A percentile compares a stretch with the other conserved stretches of the same genome.
Evolutionary conservation across 2,797 vertebrate genomes (phyloP).

Genomic region (Gambelia wislizenii): DNA sequence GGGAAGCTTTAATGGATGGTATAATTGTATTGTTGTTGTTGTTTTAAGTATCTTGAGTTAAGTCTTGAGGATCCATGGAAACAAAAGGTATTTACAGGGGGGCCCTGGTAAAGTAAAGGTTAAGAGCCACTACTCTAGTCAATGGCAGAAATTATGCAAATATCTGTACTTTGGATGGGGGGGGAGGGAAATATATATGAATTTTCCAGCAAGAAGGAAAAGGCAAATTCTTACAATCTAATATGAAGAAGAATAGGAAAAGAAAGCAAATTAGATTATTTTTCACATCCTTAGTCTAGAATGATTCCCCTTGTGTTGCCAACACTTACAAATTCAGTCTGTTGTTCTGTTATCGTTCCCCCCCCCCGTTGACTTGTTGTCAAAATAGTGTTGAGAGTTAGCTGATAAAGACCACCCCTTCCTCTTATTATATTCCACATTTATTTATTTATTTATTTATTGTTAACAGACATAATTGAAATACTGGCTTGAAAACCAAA

Average conservation of each 20-base stretch:
- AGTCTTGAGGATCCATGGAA: too few species aligned
- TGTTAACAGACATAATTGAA: slow-evolving; percentile 3
- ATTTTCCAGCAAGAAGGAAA: background rate
- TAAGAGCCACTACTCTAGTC: too few species aligned
- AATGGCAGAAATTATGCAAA: background rate
- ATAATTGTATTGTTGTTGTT: too few species aligned
- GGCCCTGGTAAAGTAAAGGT: too few species aligned
- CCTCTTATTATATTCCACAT: background rate
- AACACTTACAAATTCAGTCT: background rate
- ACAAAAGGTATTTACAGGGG: too few species aligned
- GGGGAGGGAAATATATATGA: background rate
- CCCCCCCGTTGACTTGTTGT: background rate
- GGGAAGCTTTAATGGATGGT: too few species aligned
- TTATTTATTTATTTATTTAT: background rate
- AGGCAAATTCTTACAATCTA: background rate
- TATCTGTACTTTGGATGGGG: background rate
- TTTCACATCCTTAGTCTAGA: background rate
- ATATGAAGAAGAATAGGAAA: background rate
- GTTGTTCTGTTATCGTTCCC: fast-evolving
- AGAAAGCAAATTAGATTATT: background rate
- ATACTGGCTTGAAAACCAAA: slow-evolving; percentile 4
- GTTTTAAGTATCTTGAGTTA: too few species aligned
- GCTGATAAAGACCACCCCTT: background rate
- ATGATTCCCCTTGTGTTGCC: background rate
- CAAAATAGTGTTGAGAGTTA: background rate